Conservation (phyloP, 2,113 vertebrate genomes). For the Dipodomys merriami region DNA sequence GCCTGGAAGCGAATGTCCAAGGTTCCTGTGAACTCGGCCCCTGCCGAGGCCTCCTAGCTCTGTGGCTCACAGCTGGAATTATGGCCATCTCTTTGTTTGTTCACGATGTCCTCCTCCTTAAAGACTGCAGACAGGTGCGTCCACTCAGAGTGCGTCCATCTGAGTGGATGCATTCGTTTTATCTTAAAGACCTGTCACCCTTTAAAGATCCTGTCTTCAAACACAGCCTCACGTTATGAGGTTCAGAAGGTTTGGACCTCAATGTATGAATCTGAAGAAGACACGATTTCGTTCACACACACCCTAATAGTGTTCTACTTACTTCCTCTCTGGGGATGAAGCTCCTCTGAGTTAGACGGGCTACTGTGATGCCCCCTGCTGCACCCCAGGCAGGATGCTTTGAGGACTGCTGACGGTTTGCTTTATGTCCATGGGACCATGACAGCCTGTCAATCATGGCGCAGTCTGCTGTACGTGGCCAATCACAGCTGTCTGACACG, state of each 20-base stretch:
- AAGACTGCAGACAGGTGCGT: too few species aligned
- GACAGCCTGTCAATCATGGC: neutral
- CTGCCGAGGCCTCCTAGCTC: neutral
- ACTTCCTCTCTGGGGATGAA: neutral
- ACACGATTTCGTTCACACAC: too few species aligned
- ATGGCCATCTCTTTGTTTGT: neutral
- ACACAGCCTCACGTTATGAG: too few species aligned
- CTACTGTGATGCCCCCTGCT: neutral
- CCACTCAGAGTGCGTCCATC: too few species aligned
- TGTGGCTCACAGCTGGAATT: too few species aligned
- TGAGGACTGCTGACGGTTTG: too few species aligned
- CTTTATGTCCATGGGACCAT: neutral
- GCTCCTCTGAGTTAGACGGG: neutral
- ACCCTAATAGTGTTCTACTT: neutral
- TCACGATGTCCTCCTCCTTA: rapidly evolving
- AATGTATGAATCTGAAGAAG: too few species aligned
- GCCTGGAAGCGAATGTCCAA: neutral
- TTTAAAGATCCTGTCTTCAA: neutral
- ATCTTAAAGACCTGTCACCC: neutral
- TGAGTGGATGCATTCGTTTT: neutral
- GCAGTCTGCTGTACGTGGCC: too few species aligned
- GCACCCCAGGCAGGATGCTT: neutral
- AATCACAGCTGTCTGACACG: rapidly evolving
- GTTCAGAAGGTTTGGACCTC: neutral
- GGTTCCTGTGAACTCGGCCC: neutral